Conservation (phyloP, 2,888 invertebrate genomes). For the Eilema sororculum region DNA sequence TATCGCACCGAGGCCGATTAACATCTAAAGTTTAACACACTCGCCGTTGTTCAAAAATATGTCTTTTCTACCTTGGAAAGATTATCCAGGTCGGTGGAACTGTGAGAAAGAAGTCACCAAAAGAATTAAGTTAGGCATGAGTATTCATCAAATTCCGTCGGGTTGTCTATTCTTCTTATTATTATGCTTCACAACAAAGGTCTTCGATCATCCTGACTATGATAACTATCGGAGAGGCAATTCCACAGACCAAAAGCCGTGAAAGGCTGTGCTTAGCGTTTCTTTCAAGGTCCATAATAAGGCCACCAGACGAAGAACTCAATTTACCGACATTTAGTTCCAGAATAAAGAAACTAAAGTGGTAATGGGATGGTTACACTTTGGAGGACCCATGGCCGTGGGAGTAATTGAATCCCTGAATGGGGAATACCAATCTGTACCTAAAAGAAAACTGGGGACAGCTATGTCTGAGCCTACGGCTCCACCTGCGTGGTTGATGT, state of each 20-base stretch:
- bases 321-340: not conserved
- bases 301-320: not conserved
- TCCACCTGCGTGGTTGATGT: too few species aligned
- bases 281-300: not conserved
- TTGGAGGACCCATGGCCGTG: not conserved
- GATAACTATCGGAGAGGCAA: not conserved
- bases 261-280: not conserved
- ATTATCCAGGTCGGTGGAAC: not conserved
- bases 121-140: not conserved
- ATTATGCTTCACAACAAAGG: not conserved
- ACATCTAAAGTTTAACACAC: not conserved
- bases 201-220: not conserved
- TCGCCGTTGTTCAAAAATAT: not conserved
- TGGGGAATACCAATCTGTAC: too few species aligned
- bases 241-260: not conserved
- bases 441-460: too few species aligned
- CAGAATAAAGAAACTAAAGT: not conserved
- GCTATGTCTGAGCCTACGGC: too few species aligned
- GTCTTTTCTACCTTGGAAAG: not conserved
- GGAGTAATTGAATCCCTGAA: too few species aligned
- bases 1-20: too few species aligned
- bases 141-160: not conserved
- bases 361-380: not conserved
- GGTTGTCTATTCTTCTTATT: not conserved
- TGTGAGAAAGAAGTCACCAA: not conserved